Evolutionary conservation across 2,888 invertebrate species (phyloP), one percentile per base, ranked within the genome.

Genomic region (Stenurella melanura): DNA sequence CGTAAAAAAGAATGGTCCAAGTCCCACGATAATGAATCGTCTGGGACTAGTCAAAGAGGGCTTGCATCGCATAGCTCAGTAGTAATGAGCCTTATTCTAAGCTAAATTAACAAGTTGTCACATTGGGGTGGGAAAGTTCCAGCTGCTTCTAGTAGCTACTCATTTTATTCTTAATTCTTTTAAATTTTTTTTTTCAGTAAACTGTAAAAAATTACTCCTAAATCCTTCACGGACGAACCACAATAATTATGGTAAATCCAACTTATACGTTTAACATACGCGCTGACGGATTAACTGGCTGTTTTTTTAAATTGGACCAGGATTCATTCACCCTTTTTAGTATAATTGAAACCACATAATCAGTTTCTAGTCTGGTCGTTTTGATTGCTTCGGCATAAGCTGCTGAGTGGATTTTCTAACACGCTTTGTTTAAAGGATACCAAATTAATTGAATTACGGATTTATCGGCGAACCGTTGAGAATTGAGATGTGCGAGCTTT

Each of bases 371-470:
- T 64, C 30, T 66, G 70, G 58, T 15, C 75, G 50, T 74, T 77
- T 77, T 80, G 78, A 77, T 78, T 73, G 77, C 78, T 66, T 74
- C 74, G 78, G 75, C 74, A 76, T 81, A 81, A 80, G 80, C 80
- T 71, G 67, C 71, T 71, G 74, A 79, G 75, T 78, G 75, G 81
- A 80, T 83, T 83, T 81, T 81, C 81, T 81, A 80, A 80, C 83
- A 81, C 79, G 83, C 75, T 82, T 76, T 78, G 79, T 79, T 80
- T 80, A 74, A 72, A 70, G 78, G 77, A 78, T 78, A 74, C 69
- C 57, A 70, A 76, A 77, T 77, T 78, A 80, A 81, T 81, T 80
- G 77, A 76, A 80, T 80, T 72, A 77, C 21, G 77, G 74, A 67
- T 72, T 71, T 72, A 72, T 72, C 63, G 70, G 42, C 56, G 72